Evolutionary conservation across 2,113 vertebrate genomes (phyloP), one percentile per base, ranked within the genome.

Genomic region (Malurus alboscapulatus): DNA sequence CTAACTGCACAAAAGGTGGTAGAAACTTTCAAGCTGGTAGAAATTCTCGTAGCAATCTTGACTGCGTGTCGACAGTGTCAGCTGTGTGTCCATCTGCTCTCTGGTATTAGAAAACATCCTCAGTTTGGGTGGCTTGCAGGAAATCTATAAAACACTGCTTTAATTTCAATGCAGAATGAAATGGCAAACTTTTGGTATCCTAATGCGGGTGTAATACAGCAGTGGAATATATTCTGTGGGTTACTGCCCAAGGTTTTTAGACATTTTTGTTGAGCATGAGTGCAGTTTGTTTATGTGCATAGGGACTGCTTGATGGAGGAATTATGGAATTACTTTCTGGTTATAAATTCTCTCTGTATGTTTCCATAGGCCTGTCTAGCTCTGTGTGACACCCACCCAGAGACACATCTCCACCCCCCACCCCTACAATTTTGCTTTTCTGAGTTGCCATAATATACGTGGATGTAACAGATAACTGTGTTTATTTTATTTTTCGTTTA

Each of bases 401-500:
- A 44, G 65, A 75, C 14, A 51, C 40, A n/a, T 4, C 32, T 89
- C n/a, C 0, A 1, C 32, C 86, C 45, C 53, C 32, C 45, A 42
- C 44, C 61, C 22, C 17, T 36, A 36, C 17, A 19, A 0, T 55
- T 78, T 30, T 47, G 32, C 42, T 61, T 68, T 89, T 82, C 34
- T 54, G 62, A 19, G 21, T 79, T 89, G 50, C 59, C 58, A 59
- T 78, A 71, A 61, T 79, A n/a, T 53, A 76, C 0, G 1, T 45
- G 32, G 54, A 45, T 75, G 42, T 83, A 61, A 69, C 38, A 90
- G 72, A 66, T 54, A 88, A 51, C 61, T 61, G 7, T 51, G 20
- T 80, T 85, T 88, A 48, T 42, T 76, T 84, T 34, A 42, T 79
- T 92, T 89, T 88, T 84, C 26, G 5, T 93, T 90, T 82, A 82